A percentile compares a stretch with the other conserved stretches of the same genome.
Evolutionary conservation across 2,888 invertebrate species (phyloP).

Genomic region (Congeria kusceri): DNA sequence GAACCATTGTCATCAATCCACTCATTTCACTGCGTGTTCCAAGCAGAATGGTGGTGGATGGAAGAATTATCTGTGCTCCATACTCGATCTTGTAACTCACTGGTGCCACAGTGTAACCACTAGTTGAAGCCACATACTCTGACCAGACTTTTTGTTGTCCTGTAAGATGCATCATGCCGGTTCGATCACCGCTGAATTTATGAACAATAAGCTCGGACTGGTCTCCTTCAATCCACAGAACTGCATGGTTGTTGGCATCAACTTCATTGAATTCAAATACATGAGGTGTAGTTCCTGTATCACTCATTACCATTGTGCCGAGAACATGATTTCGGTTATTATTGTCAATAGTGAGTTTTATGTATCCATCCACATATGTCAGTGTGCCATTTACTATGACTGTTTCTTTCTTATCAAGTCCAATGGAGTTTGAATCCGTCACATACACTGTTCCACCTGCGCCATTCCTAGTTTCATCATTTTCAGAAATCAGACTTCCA

Average conservation of each 20-base stretch:
- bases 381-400: slow-evolving; percentile 50
- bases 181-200: slow-evolving; percentile 76
- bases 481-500: slow-evolving; percentile 26
- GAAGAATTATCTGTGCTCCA: slow-evolving; percentile 67
- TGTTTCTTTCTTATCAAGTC: slow-evolving; percentile 56
- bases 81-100: slow-evolving; percentile 74
- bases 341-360: slow-evolving; percentile 71
- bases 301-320: slow-evolving; percentile 71
- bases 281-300: slow-evolving; percentile 37
- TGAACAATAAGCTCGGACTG: slow-evolving; percentile 67
- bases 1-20: slow-evolving; percentile 73
- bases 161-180: slow-evolving; percentile 71
- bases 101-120: slow-evolving; percentile 77
- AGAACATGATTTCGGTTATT: slow-evolving; percentile 73
- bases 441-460: slow-evolving; percentile 73
- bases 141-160: slow-evolving; percentile 67
- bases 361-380: slow-evolving; percentile 64
- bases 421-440: slow-evolving; percentile 64
- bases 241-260: slow-evolving; percentile 71
- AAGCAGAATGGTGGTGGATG: slow-evolving; percentile 71
- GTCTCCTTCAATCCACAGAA: slow-evolving; percentile 67
- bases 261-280: slow-evolving; percentile 71
- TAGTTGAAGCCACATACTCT: slow-evolving; percentile 71
- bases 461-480: slow-evolving; percentile 64
- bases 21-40: slow-evolving; percentile 72